Evolutionary conservation across 2,888 invertebrate species (phyloP).

Genomic region (Incurvaria masculella): DNA sequence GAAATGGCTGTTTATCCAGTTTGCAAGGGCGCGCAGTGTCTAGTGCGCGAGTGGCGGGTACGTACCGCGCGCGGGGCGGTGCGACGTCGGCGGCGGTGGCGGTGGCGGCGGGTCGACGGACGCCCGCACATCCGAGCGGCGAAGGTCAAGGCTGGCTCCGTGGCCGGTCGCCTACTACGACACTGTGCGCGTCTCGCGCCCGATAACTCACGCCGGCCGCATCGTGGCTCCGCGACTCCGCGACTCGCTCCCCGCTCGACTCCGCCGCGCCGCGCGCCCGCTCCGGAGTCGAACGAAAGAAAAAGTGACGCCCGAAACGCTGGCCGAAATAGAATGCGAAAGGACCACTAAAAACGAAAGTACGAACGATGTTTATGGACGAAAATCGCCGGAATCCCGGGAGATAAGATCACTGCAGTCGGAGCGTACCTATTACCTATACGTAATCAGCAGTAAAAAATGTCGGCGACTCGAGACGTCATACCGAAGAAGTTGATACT

Average conservation of each 20-base stretch:
- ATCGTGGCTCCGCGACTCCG: not conserved
- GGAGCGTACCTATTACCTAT: no score
- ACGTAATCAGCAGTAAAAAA: no score
- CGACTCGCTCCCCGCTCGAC: no score
- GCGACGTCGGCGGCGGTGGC: not conserved
- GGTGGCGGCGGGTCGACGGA: conserved; percentile 36
- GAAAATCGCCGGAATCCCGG: no score
- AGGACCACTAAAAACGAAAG: conserved; percentile 55
- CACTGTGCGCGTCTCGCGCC: not conserved
- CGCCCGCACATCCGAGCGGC: conserved; percentile 45
- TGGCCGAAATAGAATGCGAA: conserved; percentile 49
- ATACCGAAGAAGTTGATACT: no score
- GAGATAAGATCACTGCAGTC: no score
- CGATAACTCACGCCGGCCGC: no score
- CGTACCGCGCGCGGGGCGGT: conserved; percentile 20
- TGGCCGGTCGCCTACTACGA: conserved; percentile 14
- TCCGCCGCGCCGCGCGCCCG: conserved; percentile 18
- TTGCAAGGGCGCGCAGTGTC: not conserved
- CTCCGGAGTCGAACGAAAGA: conserved; percentile 39
- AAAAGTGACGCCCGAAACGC: conserved; percentile 53
- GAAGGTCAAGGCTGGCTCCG: conserved; percentile 50
- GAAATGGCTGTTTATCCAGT: no score
- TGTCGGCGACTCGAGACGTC: no score
- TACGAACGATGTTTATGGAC: no score
- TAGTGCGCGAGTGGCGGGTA: conserved; percentile 16